Conservation (phyloP, 2,888 invertebrate species). For the Villa cingulata region DNA sequence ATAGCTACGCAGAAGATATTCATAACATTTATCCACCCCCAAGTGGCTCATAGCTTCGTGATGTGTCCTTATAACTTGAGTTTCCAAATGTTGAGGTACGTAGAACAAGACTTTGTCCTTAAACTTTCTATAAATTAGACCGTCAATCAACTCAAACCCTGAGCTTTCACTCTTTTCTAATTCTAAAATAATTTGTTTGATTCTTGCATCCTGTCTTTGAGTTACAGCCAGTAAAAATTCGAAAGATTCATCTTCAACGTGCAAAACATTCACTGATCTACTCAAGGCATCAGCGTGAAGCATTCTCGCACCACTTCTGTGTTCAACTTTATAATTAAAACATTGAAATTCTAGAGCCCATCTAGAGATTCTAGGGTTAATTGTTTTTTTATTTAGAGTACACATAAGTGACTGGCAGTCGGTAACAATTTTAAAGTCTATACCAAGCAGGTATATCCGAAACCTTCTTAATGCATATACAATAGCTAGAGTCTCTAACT, state of each 20-base stretch:
- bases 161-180: not conserved
- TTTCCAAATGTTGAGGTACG: not conserved
- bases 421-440: too few species aligned
- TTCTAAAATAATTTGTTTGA: not conserved
- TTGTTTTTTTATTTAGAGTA: not conserved
- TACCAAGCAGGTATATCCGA: too few species aligned
- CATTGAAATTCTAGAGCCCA: not conserved
- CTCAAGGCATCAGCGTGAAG: not conserved
- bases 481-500: too few species aligned
- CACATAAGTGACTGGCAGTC: too few species aligned
- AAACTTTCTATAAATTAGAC: not conserved
- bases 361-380: too few species aligned
- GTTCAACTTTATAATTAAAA: not conserved
- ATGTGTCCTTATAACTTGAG: not conserved
- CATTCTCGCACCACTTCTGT: not conserved
- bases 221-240: not conserved
- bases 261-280: not conserved
- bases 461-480: too few species aligned
- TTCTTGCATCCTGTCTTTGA: not conserved
- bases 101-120: not conserved
- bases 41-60: too few species aligned
- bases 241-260: not conserved
- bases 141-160: not conserved
- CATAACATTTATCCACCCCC: too few species aligned
- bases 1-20: too few species aligned